Evolutionary conservation across 2,888 invertebrate species (phyloP).

Genomic region (Rutpela maculata): DNA sequence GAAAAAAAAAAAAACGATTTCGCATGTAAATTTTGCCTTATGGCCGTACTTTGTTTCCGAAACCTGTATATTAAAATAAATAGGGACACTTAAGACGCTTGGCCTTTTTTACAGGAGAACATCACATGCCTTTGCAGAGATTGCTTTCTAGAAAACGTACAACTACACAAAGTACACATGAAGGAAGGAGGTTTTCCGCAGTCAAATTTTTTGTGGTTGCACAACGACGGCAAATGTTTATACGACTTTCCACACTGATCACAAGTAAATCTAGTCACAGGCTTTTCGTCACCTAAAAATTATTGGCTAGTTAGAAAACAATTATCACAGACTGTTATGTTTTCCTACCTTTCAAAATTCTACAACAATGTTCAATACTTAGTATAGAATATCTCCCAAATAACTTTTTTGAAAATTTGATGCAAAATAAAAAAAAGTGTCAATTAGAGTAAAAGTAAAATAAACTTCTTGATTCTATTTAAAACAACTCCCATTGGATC

Average conservation of each 20-base stretch:
- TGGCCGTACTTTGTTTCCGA: too few species aligned
- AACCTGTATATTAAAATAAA: too few species aligned
- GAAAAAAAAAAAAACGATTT: too few species aligned
- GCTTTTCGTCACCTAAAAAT: slow-evolving; percentile 30
- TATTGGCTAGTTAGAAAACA: not conserved
- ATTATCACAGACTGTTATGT: not conserved
- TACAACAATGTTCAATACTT: not conserved
- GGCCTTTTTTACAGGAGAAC: slow-evolving; percentile 12
- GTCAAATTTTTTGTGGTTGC: slow-evolving; percentile 72
- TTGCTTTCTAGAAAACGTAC: slow-evolving; percentile 41
- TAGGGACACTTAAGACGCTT: too few species aligned
- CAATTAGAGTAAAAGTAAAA: too few species aligned
- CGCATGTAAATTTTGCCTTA: too few species aligned
- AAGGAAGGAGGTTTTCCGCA: slow-evolving; percentile 73
- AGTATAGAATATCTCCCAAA: not conserved
- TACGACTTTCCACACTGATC: slow-evolving; percentile 80
- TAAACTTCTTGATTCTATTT: too few species aligned
- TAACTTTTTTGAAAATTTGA: not conserved
- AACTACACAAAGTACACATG: slow-evolving; percentile 49
- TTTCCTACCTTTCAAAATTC: slow-evolving; percentile 12
- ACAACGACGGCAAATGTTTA: slow-evolving; percentile 69
- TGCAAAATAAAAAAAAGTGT: not conserved
- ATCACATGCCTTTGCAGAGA: slow-evolving; percentile 71
- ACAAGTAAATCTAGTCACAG: slow-evolving; percentile 9
- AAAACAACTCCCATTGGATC: too few species aligned